phyloP scores from a whole-genome alignment of 2,113 vertebrate species.

The Ictalurus punctatus region DNA sequence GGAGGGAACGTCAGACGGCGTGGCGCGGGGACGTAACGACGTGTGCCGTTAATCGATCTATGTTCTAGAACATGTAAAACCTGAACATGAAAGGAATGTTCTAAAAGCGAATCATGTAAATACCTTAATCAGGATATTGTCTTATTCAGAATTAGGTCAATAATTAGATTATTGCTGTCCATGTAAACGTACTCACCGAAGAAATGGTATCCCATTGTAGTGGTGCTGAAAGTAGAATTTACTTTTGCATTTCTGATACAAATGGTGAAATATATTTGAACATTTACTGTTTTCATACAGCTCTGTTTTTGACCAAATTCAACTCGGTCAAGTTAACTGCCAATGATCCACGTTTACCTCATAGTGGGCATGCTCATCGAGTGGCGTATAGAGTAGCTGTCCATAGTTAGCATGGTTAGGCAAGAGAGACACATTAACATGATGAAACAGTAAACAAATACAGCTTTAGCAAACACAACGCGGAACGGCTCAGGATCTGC shows the following conservation, averaged over 20 bases:
- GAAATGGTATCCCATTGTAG: neutral
- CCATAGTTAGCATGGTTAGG: conserved; percentile 71
- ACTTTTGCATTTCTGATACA: neutral
- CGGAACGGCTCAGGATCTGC: neutral
- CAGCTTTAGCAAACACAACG: neutral
- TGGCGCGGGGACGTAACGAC: too few relatives aligned
- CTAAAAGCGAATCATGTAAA: too few relatives aligned
- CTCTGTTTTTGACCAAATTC: neutral
- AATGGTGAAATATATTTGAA: neutral
- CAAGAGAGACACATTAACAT: conserved; percentile 67
- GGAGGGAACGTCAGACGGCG: too few relatives aligned
- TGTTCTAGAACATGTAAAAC: too few relatives aligned
- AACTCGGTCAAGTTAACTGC: neutral
- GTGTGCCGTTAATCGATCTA: too few relatives aligned
- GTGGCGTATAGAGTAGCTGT: conserved; percentile 92
- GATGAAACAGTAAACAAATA: conserved; percentile 27
- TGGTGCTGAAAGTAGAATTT: neutral
- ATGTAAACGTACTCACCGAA: neutral
- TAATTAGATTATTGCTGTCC: too few relatives aligned
- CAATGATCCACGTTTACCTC: conserved; percentile 80
- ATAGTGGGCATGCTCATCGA: conserved; percentile 97
- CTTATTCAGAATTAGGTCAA: too few relatives aligned
- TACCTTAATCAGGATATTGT: too few relatives aligned
- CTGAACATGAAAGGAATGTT: too few relatives aligned
- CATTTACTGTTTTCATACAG: neutral